These are phyloP conservation scores for Scaptomyza cyrtandrae DNA, from an alignment of 2,888 invertebrate genomes.

Conservation along the genomic window DNA sequence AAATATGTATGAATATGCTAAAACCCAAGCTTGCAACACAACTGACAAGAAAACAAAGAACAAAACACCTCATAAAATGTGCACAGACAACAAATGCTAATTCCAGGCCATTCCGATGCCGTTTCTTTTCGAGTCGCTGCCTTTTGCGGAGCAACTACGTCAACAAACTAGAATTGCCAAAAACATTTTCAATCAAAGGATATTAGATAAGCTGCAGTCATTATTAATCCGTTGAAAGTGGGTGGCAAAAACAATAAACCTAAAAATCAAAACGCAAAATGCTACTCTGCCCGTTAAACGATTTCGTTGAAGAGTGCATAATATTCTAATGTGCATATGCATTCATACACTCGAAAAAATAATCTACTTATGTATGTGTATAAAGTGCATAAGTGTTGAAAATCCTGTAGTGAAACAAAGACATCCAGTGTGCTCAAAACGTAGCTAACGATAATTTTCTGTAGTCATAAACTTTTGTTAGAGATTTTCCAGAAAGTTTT, in stretches of 20 bases:
- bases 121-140: conserved; percentile 17
- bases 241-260: background rate
- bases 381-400: no score
- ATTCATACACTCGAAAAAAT: background rate
- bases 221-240: background rate
- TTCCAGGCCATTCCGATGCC: conserved; percentile 15
- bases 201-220: conserved; percentile 60
- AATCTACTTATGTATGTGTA: background rate
- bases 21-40: conserved; percentile 26
- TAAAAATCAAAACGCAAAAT: background rate
- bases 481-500: background rate
- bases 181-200: conserved; percentile 59
- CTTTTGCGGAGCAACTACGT: background rate
- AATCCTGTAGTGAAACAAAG: background rate
- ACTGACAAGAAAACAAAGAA: no score
- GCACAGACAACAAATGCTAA: conserved; percentile 63
- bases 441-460: background rate
- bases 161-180: conserved; percentile 47
- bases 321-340: conserved; percentile 56
- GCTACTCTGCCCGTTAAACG: conserved; percentile 40
- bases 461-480: no score
- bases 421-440: background rate
- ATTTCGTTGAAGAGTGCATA: conserved; percentile 47
- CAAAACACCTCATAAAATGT: conserved; percentile 45
- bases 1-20: conserved; percentile 71